These are phyloP conservation scores for Macrophya annulata DNA, from an alignment of 2,888 invertebrate genomes.

Conservation along the genomic window DNA sequence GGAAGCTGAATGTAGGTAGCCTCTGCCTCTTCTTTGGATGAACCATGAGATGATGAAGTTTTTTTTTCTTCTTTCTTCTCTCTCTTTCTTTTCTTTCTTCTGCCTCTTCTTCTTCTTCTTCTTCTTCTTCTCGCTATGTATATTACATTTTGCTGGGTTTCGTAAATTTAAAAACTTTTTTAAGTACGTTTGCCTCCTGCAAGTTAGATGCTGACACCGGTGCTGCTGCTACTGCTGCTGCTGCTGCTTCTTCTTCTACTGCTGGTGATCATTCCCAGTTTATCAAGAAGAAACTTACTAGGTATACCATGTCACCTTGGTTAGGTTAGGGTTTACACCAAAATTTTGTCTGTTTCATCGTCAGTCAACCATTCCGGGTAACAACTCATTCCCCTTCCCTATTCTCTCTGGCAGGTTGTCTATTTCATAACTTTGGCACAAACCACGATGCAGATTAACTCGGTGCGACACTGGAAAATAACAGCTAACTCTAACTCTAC, in stretches of 20 bases:
- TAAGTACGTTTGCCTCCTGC: slow-evolving; percentile 65
- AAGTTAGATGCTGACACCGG: background rate
- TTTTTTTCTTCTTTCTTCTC: too few relatives aligned
- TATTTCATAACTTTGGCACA: slow-evolving; percentile 35
- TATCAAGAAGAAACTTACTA: background rate
- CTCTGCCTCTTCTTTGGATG: background rate
- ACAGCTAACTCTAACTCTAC: slow-evolving; percentile 60
- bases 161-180: slow-evolving; percentile 79
- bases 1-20: background rate
- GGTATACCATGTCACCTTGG: background rate
- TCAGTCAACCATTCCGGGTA: slow-evolving; percentile 31
- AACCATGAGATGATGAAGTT: background rate
- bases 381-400: slow-evolving; percentile 54
- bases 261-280: background rate
- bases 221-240: too few relatives aligned
- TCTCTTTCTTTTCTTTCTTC: too few relatives aligned
- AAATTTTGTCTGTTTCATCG: slow-evolving; percentile 47
- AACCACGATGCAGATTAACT: slow-evolving; percentile 71
- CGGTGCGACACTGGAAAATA: slow-evolving; percentile 77
- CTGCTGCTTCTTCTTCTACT: too few relatives aligned
- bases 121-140: slow-evolving; percentile 51
- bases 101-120: background rate
- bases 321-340: background rate
- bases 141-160: slow-evolving; percentile 67
- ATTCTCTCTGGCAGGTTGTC: slow-evolving; percentile 69